phyloP scores from a whole-genome alignment of 2,888 invertebrate species.

The Clusia tigrina region DNA sequence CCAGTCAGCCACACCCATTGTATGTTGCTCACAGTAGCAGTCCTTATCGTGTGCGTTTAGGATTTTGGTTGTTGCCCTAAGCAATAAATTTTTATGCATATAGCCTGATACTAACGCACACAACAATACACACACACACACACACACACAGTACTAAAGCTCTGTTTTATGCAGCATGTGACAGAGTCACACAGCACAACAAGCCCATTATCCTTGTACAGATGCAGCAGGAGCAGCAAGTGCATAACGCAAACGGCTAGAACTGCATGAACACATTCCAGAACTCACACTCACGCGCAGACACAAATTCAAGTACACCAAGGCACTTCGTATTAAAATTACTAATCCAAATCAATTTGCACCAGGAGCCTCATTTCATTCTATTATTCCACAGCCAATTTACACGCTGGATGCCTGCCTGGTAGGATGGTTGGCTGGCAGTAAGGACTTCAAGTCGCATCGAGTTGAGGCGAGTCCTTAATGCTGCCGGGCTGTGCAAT shows the following conservation, averaged over 20 bases:
- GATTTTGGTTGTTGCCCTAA: conserved; percentile 26
- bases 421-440: background rate
- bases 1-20: background rate
- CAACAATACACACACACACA: background rate
- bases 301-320: conserved; percentile 27
- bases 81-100: conserved; percentile 39
- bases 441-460: background rate
- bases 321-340: conserved; percentile 38
- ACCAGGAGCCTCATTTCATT: conserved; percentile 61
- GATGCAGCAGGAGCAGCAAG: background rate
- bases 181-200: background rate
- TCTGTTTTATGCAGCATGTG: background rate
- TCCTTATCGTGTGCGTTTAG: background rate
- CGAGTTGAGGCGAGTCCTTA: background rate
- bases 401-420: conserved; percentile 30
- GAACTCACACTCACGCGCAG: conserved; percentile 19
- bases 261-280: background rate
- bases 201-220: background rate
- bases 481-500: background rate
- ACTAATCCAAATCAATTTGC: conserved; percentile 63
- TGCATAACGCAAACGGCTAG: conserved; percentile 44
- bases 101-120: background rate
- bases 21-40: background rate
- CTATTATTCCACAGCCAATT: conserved; percentile 59
- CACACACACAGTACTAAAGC: background rate